Evolutionary conservation across 2,888 invertebrate genomes (phyloP).

Genomic region (Ariolimax columbianus): DNA sequence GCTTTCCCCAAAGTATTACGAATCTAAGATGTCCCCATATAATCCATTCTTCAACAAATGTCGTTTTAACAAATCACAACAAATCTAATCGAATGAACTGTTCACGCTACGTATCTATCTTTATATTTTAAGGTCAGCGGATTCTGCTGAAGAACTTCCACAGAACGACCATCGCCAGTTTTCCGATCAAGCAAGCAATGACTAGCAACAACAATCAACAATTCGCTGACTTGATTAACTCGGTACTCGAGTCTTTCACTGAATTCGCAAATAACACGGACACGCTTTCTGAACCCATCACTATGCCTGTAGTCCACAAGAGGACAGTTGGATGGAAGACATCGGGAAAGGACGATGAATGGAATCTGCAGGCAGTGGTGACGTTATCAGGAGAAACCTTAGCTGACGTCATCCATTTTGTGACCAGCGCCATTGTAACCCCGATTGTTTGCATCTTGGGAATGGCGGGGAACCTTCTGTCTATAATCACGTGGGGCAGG

Average conservation of each 20-base stretch:
- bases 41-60: too few relatives aligned
- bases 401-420: conserved; percentile 63
- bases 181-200: neutral
- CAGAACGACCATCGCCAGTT: neutral
- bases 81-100: too few relatives aligned
- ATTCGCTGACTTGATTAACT: neutral
- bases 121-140: too few relatives aligned
- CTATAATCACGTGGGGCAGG: conserved; percentile 63
- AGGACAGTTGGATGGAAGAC: neutral
- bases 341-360: neutral
- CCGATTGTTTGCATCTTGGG: conserved; percentile 63
- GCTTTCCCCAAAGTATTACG: too few relatives aligned
- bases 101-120: too few relatives aligned
- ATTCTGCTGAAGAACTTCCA: neutral
- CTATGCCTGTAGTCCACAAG: neutral
- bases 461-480: conserved; percentile 65
- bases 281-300: neutral
- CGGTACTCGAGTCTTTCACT: neutral
- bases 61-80: too few relatives aligned
- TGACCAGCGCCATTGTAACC: conserved; percentile 60
- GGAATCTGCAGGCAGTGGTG: neutral
- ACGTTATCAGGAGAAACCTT: conserved; percentile 51
- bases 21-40: too few relatives aligned
- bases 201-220: conserved; percentile 41
- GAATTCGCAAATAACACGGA: neutral